Evolutionary conservation across 1,140 invertebrate genomes (phyloP), one percentile per base, ranked within the genome.

Genomic region (Anoplolepis gracilipes): DNA sequence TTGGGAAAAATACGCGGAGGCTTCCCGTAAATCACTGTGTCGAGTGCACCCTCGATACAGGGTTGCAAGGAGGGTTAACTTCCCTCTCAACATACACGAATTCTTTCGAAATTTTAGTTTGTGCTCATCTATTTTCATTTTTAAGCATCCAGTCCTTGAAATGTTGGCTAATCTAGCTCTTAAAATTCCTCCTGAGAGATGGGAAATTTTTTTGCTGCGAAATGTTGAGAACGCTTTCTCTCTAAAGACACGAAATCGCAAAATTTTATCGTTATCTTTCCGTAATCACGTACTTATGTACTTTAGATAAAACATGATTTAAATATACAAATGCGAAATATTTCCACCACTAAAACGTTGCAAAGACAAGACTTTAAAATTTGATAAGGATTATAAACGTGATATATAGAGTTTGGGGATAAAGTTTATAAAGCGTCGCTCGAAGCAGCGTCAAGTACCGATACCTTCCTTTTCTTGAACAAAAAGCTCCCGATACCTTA

Each of bases 1-100:
- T 82, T 59, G 67, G 78, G 67, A 82, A 82, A 82, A 82, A 82
- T 82, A 73, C 67, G 46, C 28, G 28, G 46, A 59, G 55, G 53
- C 65, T 61, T 61, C 78, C 72, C 78, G 78, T 82, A 82, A 82
- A 82, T 82, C 78, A 82, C 78, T 28, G 78, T 82, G 67, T 82
- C 78, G 78, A 72, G 53, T 59, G 53, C 78, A 73, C 78, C 42
- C 36, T 59, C 67, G 25, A 67, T 79, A 53, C 76, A 79, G 36
- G 49, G 22, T 2, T 69, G 77, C 77, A 81, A 64, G 53, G 25
- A 13, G 46, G 36, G 36, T 82, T 61, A 82, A 73, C 67, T 82
- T 59, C 1, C n/a, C 78, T 73, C 53, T 82, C 57, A 59, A 72
- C 53, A 72, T 73, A 30, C 53, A 33, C 36, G 16, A 25, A 82